Percentiles rank a stretch among this genome's conserved stretches.
Evolutionary conservation across 2,888 invertebrate genomes (phyloP).

Genomic region (Shargacucullia verbasci): DNA sequence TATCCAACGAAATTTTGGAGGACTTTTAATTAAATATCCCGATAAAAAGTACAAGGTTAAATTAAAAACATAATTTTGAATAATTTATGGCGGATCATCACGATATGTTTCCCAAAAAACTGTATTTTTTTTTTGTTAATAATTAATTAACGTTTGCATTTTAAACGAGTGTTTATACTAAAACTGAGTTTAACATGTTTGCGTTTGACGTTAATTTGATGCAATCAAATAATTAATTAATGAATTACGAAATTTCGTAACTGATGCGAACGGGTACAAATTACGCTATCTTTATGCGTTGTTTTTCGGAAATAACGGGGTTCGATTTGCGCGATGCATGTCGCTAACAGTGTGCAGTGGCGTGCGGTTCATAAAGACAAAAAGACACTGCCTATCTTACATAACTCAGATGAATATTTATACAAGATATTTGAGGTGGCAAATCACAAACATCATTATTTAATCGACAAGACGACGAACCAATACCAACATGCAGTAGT

Average conservation of each 20-base stretch:
- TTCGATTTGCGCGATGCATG: too few relatives aligned
- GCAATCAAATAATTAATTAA: slow-evolving; percentile 47
- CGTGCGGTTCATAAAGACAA: too few relatives aligned
- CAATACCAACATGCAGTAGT: too few relatives aligned
- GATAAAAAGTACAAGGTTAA: slow-evolving; percentile 46
- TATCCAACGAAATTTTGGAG: slow-evolving; percentile 35
- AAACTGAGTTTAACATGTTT: slow-evolving; percentile 23
- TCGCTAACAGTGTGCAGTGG: too few relatives aligned
- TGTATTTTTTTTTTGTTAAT: slow-evolving; percentile 47
- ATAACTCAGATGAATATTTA: too few relatives aligned
- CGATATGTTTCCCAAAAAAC: slow-evolving; percentile 45
- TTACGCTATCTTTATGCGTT: background rate
- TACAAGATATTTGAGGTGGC: too few relatives aligned
- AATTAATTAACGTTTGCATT: slow-evolving; percentile 52
- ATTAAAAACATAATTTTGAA: slow-evolving; percentile 57
- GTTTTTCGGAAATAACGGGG: background rate
- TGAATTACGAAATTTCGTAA: slow-evolving; percentile 22
- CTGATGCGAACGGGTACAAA: slow-evolving; percentile 3
- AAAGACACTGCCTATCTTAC: too few relatives aligned
- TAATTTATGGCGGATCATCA: slow-evolving; percentile 58
- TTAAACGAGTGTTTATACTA: slow-evolving; percentile 35
- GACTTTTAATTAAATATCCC: slow-evolving; percentile 57
- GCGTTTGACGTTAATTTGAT: slow-evolving; percentile 51
- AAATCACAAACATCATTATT: too few relatives aligned
- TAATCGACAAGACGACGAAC: too few relatives aligned